Base-by-base conservation (phyloP, 1,140 invertebrate genomes). In the Pseudomyrmex sp. region DNA sequence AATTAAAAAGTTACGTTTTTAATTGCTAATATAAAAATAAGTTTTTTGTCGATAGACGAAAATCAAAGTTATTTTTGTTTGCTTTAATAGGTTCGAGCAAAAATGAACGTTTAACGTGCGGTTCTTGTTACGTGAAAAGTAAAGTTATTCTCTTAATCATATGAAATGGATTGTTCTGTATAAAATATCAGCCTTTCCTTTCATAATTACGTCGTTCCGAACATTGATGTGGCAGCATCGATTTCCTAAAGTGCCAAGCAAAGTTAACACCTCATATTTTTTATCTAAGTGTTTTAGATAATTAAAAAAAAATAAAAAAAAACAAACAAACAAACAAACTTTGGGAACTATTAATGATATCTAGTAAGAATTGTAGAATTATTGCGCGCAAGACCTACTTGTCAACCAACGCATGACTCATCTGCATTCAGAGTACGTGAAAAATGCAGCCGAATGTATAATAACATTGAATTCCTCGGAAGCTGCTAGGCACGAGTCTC, bases 381-480 rank as follows among this genome's bases (percentile, higher is more conserved):
- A 35, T 7, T 35, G 44, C 44, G 76, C 15, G 65, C 65, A 70
- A 70, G 66, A 79, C 58, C 65, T 52, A 69, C 75, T 68, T 69
- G 75, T 76, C 75, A 79, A 26, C 15, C 15, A 35, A 58, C 35
- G 35, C 26, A 46, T 3, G 65, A 18, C n/a, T 35, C 75, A 58
- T 52, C 62, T 46, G 35, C 4, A 69, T 50, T 44, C 54, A 20
- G 12, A 58, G 15, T 58, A 26, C 35, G 59, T 69, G 65, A 79
- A 79, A 79, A 79, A 79, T 79, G 76, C 76, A 79, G 10, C 8
- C 65, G 7, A 10, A 13, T 44, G 35, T 59, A 48, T 63, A 52
- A 15, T 63, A 52, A 15, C 52, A 69, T 59, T 26, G 20, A 59
- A 70, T 70, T 66, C 20, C 65, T 18, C 76, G 15, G 44, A 70